phyloP scores from a whole-genome alignment of 2,797 vertebrate genomes.

The Coranthus polyacanthus region DNA sequence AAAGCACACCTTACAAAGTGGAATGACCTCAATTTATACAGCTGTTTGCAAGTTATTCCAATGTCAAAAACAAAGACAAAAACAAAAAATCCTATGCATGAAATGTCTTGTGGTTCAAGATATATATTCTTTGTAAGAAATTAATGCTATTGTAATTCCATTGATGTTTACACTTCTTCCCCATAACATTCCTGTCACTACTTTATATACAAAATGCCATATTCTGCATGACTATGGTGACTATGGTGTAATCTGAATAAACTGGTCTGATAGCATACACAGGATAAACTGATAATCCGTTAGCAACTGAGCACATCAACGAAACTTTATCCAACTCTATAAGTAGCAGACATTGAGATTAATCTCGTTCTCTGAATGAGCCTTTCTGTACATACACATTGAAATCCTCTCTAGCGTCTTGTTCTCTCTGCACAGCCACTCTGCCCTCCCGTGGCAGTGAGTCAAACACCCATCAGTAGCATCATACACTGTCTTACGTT shows the following conservation, averaged over 20 bases:
- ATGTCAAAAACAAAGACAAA: slow-evolving; percentile 60
- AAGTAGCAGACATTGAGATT: slow-evolving; percentile 54
- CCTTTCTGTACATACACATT: slow-evolving; percentile 45
- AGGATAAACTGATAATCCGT: slow-evolving; percentile 40
- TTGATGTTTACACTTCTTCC: slow-evolving; percentile 77
- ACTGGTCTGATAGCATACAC: slow-evolving; percentile 56
- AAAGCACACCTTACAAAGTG: slow-evolving; percentile 84
- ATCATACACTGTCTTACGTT: slow-evolving; percentile 37
- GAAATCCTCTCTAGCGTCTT: slow-evolving; percentile 48
- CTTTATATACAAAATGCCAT: slow-evolving; percentile 66
- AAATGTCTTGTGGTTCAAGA: slow-evolving; percentile 80
- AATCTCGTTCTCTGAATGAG: slow-evolving; percentile 31
- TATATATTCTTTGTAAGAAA: slow-evolving; percentile 78
- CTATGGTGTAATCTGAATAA: slow-evolving; percentile 62
- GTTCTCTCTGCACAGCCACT: slow-evolving; percentile 54
- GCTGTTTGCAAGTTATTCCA: slow-evolving; percentile 79
- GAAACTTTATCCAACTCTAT: slow-evolving; percentile 38
- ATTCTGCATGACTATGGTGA: slow-evolving; percentile 77
- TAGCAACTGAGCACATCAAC: slow-evolving; percentile 54
- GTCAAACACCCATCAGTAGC: slow-evolving; percentile 55
- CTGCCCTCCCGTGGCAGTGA: slow-evolving; percentile 49
- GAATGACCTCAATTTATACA: slow-evolving; percentile 83
- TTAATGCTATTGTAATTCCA: slow-evolving; percentile 74
- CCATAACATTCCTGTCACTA: slow-evolving; percentile 71
- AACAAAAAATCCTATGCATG: slow-evolving; percentile 81